Evolutionary conservation across 2,888 invertebrate genomes (phyloP), one percentile per base, ranked within the genome.

Genomic region (Calephelis perditalis): DNA sequence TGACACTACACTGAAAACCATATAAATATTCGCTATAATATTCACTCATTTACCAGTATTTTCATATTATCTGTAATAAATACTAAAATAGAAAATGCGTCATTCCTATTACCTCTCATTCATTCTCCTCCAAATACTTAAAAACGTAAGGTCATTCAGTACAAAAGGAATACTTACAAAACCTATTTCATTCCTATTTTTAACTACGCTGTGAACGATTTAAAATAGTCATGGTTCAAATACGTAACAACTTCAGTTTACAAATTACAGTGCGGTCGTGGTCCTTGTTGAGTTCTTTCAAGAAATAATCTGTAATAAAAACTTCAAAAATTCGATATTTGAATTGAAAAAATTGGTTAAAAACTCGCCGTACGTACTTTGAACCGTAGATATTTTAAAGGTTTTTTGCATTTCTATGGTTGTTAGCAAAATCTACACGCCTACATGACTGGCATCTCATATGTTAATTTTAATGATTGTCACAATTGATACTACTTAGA

Each of bases 351-450:
- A 40, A 0, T 40, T 8, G 6, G 5, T 40, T 40, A 40, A 7
- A 40, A 40, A 7, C 4, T 40, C 40, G 40, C 40, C 6, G 8
- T 40, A 40, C 6, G 40, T 40, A 40, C 40, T 40, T 40, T 40
- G 49, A 35, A 49, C 9, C 26, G 49, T 15, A 15, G 15, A 9
- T 52, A 52, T 52, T 52, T 52, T 35, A 35, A 49, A 52, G 15
- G 15, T 9, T 36, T 54, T 54, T 11, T 54, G n/a, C 35, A 52
- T 49, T 52, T 59, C 56, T 46, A 58, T 63, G 54, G 59, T 55
- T 56, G 59, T 46, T 65, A 67, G 63, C 63, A 67, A 65, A 67
- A 66, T 65, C 63, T 67, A 65, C 62, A 37, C 45, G 36, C 46
- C 56, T 56, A 56, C 46, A 35, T 6, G 35, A 52, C 26, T 52